Base-by-base conservation (phyloP, 1,140 invertebrate genomes). In the Drosophila punjabiensis region DNA sequence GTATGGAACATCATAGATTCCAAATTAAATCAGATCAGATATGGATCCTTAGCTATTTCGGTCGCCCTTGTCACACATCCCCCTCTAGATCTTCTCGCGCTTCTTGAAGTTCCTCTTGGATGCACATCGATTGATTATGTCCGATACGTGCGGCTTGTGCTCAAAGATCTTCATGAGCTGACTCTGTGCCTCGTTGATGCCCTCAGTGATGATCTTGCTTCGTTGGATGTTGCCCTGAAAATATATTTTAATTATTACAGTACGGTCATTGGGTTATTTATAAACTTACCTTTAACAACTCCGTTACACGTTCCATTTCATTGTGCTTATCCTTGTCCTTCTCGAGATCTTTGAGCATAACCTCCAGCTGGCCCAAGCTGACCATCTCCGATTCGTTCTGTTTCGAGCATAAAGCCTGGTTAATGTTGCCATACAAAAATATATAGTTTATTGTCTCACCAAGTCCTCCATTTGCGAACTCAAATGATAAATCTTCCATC, bases 401-500 rank as follows among this genome's bases (percentile, higher is more conserved):
- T 9, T 20, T 20, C 1, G 14, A 32, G 24, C 59, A 73, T 30
- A 24, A 41, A 35, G n/a, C 6, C 13, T 9, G 9, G 5, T 14
- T 7, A 13, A 5, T 0, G 33, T 18, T 10, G 13, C 1, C 0
- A 1, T 1, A 13, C 2, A 5, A 58, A 18, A 55, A 2, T 33
- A 0, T 13, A 11, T 24, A 41, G 16, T 18, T 43, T 8, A 18
- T 10, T 33, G 16, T n/a, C 90, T 94, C 93, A 98, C 98, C 94
- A 99, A 93, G 93, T 98, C 97, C 87, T 99, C 97, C 95, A 99
- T 97, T 94, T 99, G 98, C 32, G 97, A 96, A 16, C 96, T 97
- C 56, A 99, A 94, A 94, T 99, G 97, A 94, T 98, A 96, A 33
- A 99, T 95, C 94, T 99, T 99, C 98, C 98, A 99, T 13, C 98